phyloP scores from a whole-genome alignment of 2,888 invertebrate genomes.

The Gnatocerus cornutus region DNA sequence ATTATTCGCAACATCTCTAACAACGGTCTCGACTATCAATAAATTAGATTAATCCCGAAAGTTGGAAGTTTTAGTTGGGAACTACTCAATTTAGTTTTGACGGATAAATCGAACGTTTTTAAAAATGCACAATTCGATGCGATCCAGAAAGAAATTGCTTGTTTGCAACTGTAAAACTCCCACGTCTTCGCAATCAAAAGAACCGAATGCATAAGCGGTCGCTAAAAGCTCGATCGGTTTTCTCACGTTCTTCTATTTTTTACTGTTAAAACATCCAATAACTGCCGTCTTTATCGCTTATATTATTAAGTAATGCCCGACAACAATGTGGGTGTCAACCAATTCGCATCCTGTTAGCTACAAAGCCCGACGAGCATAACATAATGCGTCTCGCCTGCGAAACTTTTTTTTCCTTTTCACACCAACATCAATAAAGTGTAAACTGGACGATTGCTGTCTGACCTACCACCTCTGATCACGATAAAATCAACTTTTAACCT shows the following conservation, averaged over 20 bases:
- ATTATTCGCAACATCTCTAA: conserved; percentile 18
- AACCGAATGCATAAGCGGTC: conserved; percentile 1
- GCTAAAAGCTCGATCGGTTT: conserved; percentile 4
- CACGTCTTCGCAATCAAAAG: conserved; percentile 19
- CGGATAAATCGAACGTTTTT: neutral
- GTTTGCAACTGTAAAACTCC: conserved; percentile 23
- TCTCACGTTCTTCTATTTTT: conserved; percentile 36
- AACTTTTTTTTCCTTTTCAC: conserved; percentile 25
- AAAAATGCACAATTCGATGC: neutral
- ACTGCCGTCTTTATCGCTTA: conserved; percentile 7
- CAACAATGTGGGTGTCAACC: conserved; percentile 25
- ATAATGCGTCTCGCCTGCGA: conserved; percentile 26
- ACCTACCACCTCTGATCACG: conserved; percentile 41
- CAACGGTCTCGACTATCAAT: conserved; percentile 15
- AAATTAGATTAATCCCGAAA: conserved; percentile 15
- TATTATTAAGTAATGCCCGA: conserved; percentile 10
- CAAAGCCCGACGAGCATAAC: conserved; percentile 5
- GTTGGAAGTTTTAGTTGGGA: conserved; percentile 1
- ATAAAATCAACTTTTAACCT: conserved; percentile 42
- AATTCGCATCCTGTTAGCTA: conserved; percentile 22
- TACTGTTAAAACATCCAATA: conserved; percentile 27
- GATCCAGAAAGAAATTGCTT: conserved; percentile 1
- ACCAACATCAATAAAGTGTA: conserved; percentile 29
- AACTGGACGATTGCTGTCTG: conserved; percentile 38
- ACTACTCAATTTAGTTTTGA: neutral